Conservation (phyloP, 1,140 invertebrate genomes). For the Zelostemma sp. region DNA sequence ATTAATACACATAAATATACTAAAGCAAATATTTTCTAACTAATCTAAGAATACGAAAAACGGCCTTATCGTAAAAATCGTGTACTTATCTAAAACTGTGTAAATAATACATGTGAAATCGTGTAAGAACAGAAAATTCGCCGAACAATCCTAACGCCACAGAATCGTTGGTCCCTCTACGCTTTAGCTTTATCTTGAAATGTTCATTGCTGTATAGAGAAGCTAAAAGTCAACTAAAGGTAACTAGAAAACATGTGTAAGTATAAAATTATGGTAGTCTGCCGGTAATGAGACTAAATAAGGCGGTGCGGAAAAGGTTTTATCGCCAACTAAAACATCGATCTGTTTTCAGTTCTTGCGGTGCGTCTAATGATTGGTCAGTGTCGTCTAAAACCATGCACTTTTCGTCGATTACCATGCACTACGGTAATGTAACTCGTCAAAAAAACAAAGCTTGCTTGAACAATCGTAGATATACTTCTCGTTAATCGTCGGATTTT, state of each 20-base stretch:
- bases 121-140: no score
- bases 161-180: conserved; percentile 68
- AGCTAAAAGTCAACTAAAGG: conserved; percentile 58
- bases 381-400: no score
- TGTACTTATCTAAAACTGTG: conserved; percentile 25
- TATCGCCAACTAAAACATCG: no score
- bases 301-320: conserved; percentile 12
- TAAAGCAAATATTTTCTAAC: no score
- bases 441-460: not conserved
- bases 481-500: no score
- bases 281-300: conserved; percentile 14
- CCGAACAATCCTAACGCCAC: conserved; percentile 66
- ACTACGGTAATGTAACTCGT: not conserved
- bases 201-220: conserved; percentile 57
- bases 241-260: conserved; percentile 27
- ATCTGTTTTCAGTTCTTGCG: no score
- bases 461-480: no score
- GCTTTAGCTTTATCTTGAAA: conserved; percentile 71
- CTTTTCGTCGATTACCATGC: no score
- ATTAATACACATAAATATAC: not conserved
- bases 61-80: conserved; percentile 15
- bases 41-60: no score
- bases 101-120: conserved; percentile 5
- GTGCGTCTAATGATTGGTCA: no score
- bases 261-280: conserved; percentile 10